phyloP scores from a whole-genome alignment of 2,797 vertebrate genomes.

The Betta splendens region DNA sequence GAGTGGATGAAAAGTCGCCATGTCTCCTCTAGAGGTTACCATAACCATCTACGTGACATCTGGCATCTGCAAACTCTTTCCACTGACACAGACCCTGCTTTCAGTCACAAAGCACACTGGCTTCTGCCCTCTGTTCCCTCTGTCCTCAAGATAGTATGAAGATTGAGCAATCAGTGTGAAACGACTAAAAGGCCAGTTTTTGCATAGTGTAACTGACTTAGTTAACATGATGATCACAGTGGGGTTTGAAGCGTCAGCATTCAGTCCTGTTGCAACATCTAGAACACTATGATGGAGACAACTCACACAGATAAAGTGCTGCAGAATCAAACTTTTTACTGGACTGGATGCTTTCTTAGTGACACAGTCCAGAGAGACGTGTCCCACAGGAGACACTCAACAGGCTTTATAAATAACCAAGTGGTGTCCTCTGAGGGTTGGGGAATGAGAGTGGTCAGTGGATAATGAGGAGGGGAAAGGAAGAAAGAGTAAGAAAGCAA shows the following conservation, averaged over 20 bases:
- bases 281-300: no score
- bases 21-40: slow-evolving; percentile 65
- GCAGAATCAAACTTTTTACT: slow-evolving; percentile 10
- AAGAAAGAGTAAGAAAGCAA: slow-evolving; percentile 16
- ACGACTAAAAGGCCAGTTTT: neutral
- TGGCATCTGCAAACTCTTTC: slow-evolving; percentile 66
- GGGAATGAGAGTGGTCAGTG: slow-evolving; percentile 57
- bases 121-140: slow-evolving; percentile 29
- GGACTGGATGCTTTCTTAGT: slow-evolving; percentile 14
- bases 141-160: slow-evolving; percentile 21
- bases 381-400: slow-evolving; percentile 47
- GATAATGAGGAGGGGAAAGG: slow-evolving; percentile 41
- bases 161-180: slow-evolving; percentile 20
- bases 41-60: slow-evolving; percentile 68
- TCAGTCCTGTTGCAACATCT: no score
- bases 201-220: no score
- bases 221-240: no score
- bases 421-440: slow-evolving; percentile 57
- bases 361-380: slow-evolving; percentile 38
- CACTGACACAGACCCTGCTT: slow-evolving; percentile 43
- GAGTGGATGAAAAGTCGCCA: slow-evolving; percentile 59
- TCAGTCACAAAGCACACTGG: slow-evolving; percentile 48
- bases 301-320: neutral
- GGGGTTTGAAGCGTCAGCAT: no score
- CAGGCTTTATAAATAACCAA: slow-evolving; percentile 67